Conservation (phyloP, 2,797 vertebrate species). For the Pogoniulus pusillus region DNA sequence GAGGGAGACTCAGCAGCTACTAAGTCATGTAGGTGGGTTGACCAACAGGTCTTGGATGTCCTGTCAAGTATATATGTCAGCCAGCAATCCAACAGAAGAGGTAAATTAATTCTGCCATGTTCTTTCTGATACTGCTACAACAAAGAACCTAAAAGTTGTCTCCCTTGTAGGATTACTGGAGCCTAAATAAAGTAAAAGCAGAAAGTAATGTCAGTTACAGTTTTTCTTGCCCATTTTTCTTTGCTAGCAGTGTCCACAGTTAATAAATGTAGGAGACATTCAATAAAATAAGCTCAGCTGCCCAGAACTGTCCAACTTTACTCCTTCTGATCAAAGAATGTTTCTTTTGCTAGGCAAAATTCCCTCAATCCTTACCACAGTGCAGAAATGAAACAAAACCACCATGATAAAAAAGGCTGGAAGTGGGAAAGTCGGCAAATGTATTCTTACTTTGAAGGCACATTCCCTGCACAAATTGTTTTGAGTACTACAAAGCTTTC, state of each 20-base stretch:
- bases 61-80: not conserved
- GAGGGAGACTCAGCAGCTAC: not conserved
- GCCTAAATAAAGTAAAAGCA: conserved; percentile 11
- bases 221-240: conserved; percentile 1
- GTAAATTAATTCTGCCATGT: not conserved
- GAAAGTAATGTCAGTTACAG: conserved; percentile 6
- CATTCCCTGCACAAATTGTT: not conserved
- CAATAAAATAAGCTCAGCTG: conserved; percentile 7
- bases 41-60: not conserved
- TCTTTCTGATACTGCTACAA: not conserved
- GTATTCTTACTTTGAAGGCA: conserved; percentile 21
- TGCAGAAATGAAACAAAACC: conserved; percentile 19
- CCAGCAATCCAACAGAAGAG: conserved; percentile 25
- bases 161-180: not conserved
- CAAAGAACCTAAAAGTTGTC: not conserved
- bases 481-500: conserved; percentile 12
- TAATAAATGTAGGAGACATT: not conserved
- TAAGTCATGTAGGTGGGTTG: not conserved
- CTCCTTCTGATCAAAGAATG: not conserved
- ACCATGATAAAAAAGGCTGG: not conserved
- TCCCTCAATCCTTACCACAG: not conserved
- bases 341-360: conserved; percentile 22
- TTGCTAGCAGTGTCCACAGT: not conserved
- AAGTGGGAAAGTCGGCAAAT: not conserved
- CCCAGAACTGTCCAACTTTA: not conserved